Percentiles rank a stretch among this genome's conserved stretches.
These are phyloP conservation scores for Sus scrofa DNA, from an alignment of 2,113 vertebrate species.

Conservation along the genomic window T2T-Sscrofa CM000819.6:18599001-18599500, in stretches of 20 bases:
- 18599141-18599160: neutral
- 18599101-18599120: conserved; percentile 61
- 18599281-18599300: no score
- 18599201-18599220: neutral
- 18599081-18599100: conserved; percentile 59
- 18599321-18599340: no score
- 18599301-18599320: no score
- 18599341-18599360: no score
- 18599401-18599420: no score
- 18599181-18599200: neutral
- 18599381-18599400: no score
- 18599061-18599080: conserved; percentile 73
- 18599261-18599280: neutral
- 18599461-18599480: no score
- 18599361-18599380: no score
- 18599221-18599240: conserved; percentile 39
- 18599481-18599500: no score
- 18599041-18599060: conserved; percentile 54
- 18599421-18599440: no score
- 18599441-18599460: no score
- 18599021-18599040: conserved; percentile 29
- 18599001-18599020: conserved; percentile 41
- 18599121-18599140: neutral
- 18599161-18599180: conserved; percentile 54
- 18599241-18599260: conserved; percentile 22